phyloP scores from a whole-genome alignment of 2,113 vertebrate species.

The Erythrolamprus reginae region DNA sequence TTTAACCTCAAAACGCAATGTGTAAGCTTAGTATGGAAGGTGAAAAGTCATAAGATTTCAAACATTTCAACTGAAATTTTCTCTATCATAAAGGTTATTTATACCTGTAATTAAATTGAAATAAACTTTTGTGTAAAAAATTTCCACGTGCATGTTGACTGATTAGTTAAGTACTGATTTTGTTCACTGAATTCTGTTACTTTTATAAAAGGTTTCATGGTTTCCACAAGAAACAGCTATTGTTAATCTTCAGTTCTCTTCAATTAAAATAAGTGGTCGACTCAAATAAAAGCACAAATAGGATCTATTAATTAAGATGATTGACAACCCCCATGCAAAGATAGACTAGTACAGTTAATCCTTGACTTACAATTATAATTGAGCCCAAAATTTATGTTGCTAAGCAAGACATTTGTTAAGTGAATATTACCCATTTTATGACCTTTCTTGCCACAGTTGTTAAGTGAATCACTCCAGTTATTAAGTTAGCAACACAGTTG shows the following conservation, averaged over 20 bases:
- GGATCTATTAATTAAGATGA: background rate
- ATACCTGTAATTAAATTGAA: constrained; percentile 3
- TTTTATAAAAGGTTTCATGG: background rate
- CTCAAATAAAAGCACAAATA: background rate
- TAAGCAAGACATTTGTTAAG: background rate
- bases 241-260: background rate
- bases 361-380: background rate
- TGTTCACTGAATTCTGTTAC: background rate
- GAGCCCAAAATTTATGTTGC: background rate
- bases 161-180: background rate
- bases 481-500: background rate
- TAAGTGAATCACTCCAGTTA: too few relatives aligned
- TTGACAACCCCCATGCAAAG: background rate
- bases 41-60: background rate
- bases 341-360: background rate
- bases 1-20: constrained; percentile 31
- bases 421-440: background rate
- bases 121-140: background rate
- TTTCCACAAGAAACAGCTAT: background rate
- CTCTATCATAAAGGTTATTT: background rate
- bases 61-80: background rate
- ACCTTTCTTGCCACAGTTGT: background rate
- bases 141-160: background rate
- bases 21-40: constrained; percentile 39
- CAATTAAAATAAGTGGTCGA: background rate